Conservation (phyloP, 2,797 vertebrate genomes). For the Enoplosus armatus region DNA sequence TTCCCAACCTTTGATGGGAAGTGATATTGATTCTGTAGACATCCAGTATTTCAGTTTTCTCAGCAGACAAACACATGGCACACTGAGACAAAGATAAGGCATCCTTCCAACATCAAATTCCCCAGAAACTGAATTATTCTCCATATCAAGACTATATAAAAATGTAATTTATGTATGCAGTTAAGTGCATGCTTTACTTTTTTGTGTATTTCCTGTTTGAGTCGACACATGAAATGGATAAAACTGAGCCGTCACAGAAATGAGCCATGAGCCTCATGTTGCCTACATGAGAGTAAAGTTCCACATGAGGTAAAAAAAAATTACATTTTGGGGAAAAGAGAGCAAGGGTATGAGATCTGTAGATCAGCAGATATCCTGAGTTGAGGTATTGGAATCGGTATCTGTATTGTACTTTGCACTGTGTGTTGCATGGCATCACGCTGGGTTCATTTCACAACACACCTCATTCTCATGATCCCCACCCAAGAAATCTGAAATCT, state of each 20-base stretch:
- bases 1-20: background rate
- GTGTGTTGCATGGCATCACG: conserved; percentile 12
- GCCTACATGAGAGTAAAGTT: background rate
- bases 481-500: conserved; percentile 42
- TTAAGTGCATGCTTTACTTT: background rate
- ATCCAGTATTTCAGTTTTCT: background rate
- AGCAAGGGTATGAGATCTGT: background rate
- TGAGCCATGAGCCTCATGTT: background rate
- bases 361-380: background rate
- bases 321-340: background rate
- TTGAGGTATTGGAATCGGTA: background rate
- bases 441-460: conserved; percentile 31
- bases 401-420: conserved; percentile 16
- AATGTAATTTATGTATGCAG: too few species aligned
- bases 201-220: conserved; percentile 6
- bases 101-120: background rate
- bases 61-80: background rate
- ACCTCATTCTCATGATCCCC: conserved; percentile 37
- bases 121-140: background rate
- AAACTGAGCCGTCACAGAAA: conserved; percentile 16
- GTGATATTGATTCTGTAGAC: background rate
- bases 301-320: background rate
- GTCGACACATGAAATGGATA: background rate
- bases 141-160: background rate
- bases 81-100: conserved; percentile 1